A percentile compares a stretch with the other conserved stretches of the same genome.
These are phyloP conservation scores for Ashinkailepas kermadecensis DNA, from an alignment of 2,888 invertebrate genomes.

Conservation along the genomic window DNA sequence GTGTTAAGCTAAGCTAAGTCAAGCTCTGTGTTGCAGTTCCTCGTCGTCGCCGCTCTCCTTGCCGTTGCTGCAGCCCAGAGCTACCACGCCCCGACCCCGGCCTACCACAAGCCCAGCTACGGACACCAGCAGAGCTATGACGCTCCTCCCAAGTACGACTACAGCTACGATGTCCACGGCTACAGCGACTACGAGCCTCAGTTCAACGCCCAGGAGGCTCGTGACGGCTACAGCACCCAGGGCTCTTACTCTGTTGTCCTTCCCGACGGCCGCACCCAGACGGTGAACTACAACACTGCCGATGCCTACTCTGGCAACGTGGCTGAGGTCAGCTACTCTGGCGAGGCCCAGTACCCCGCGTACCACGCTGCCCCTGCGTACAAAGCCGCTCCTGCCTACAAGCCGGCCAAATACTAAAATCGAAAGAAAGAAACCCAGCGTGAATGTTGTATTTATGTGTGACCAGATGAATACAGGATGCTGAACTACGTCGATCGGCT, in stretches of 20 bases:
- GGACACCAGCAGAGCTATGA: neutral
- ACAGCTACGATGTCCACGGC: constrained; percentile 29
- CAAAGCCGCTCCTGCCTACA: too few species aligned
- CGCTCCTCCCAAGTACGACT: constrained; percentile 23
- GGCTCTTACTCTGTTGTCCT: constrained; percentile 32
- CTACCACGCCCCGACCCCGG: neutral
- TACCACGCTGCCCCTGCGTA: constrained; percentile 17
- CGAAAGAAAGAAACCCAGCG: too few species aligned
- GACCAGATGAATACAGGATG: too few species aligned
- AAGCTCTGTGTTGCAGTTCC: neutral
- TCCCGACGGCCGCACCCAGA: constrained; percentile 33
- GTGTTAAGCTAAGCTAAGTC: too few species aligned
- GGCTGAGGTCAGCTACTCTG: constrained; percentile 31
- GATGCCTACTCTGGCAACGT: constrained; percentile 28
- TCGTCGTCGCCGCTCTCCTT: neutral
- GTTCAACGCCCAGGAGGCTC: constrained; percentile 25
- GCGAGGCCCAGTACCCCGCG: constrained; percentile 30
- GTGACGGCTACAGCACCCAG: constrained; percentile 29
- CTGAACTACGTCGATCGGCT: too few species aligned
- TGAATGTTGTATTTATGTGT: too few species aligned
- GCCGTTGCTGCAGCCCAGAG: neutral
- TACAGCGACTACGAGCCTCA: constrained; percentile 27
- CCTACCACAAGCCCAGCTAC: neutral
- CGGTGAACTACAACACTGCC: constrained; percentile 29
- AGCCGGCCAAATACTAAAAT: too few species aligned